phyloP scores from a whole-genome alignment of 2,113 vertebrate species.

The Manacus vitellinus region DNA sequence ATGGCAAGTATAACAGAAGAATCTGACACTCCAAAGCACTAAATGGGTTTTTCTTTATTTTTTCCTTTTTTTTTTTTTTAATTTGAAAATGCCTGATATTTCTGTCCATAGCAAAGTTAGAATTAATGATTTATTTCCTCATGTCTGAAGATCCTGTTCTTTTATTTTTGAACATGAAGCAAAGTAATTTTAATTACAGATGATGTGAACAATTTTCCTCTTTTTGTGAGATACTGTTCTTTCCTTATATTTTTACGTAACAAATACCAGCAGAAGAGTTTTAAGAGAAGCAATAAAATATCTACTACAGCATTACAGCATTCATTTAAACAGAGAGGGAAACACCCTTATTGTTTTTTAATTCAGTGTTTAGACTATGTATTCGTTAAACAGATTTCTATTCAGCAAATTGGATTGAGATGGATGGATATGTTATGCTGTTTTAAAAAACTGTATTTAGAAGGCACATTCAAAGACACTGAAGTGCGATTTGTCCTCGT shows the following conservation, averaged over 20 bases:
- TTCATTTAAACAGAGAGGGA: constrained; percentile 49
- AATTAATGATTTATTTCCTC: constrained; percentile 69
- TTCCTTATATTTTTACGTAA: constrained; percentile 48
- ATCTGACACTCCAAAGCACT: constrained; percentile 57
- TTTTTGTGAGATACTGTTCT: constrained; percentile 39
- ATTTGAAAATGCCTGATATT: constrained; percentile 37
- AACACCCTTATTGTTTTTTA: constrained; percentile 54
- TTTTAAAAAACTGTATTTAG: constrained; percentile 76
- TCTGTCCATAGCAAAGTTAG: constrained; percentile 49
- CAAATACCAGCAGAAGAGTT: constrained; percentile 31
- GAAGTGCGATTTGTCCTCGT: constrained; percentile 74
- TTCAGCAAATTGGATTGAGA: constrained; percentile 69
- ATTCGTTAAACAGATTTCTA: constrained; percentile 68
- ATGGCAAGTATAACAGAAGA: constrained; percentile 59
- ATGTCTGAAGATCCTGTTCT: constrained; percentile 27
- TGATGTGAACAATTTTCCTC: neutral
- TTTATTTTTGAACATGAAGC: constrained; percentile 56
- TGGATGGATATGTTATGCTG: constrained; percentile 72
- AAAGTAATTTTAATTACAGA: constrained; percentile 62
- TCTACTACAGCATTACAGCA: neutral
- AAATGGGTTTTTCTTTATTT: constrained; percentile 16
- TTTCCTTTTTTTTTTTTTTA: rapidly evolving
- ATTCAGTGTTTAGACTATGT: constrained; percentile 41
- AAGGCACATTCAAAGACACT: constrained; percentile 67
- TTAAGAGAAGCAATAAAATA: constrained; percentile 53